Percentiles rank a stretch among this genome's conserved stretches.
Conservation (phyloP, 2,113 vertebrate species). For the Enhydra lutris region DNA sequence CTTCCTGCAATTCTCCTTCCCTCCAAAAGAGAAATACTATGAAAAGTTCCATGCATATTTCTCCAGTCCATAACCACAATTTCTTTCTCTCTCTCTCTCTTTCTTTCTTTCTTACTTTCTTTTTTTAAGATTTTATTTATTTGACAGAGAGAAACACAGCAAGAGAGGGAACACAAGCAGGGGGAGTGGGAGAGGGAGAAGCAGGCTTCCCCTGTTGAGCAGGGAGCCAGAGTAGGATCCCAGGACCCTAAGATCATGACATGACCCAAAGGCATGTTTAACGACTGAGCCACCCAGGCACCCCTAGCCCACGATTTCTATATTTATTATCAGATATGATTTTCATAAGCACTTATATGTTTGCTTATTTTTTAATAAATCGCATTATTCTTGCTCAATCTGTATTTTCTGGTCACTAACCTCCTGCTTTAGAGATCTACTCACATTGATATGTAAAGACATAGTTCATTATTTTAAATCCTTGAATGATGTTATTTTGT, state of each 20-base stretch:
- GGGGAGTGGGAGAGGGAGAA: no score
- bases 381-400: not conserved
- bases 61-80: not conserved
- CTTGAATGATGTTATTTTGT: not conserved
- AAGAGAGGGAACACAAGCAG: no score
- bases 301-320: not conserved
- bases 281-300: no score
- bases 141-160: no score
- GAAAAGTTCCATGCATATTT: not conserved
- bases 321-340: not conserved
- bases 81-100: not conserved
- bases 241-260: no score
- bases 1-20: not conserved
- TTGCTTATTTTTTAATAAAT: not conserved
- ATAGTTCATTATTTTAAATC: not conserved
- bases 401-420: not conserved
- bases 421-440: not conserved
- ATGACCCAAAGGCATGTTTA: no score
- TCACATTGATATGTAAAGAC: not conserved
- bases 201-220: no score
- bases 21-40: not conserved
- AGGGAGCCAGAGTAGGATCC: no score
- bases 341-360: not conserved
- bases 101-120: no score
- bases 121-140: no score